phyloP scores from a whole-genome alignment of 2,113 vertebrate species.

The Felis chaus region DNA sequence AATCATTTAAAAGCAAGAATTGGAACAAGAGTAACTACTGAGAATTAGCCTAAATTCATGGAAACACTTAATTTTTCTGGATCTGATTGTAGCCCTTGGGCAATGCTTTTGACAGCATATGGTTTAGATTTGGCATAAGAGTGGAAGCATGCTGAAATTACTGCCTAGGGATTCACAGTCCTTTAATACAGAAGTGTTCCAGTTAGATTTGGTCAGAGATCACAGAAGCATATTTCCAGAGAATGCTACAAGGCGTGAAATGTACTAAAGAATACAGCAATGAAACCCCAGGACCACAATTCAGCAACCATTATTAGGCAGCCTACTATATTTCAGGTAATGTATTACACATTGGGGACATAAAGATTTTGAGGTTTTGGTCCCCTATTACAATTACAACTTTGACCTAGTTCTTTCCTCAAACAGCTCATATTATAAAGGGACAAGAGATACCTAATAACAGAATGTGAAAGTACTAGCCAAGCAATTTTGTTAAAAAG shows the following conservation, averaged over 20 bases:
- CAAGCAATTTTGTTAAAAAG: constrained; percentile 21
- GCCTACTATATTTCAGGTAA: constrained; percentile 34
- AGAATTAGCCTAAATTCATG: constrained; percentile 56
- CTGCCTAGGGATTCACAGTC: constrained; percentile 37
- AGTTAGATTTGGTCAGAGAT: constrained; percentile 58
- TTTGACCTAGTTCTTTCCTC: constrained; percentile 51
- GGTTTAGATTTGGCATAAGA: constrained; percentile 58
- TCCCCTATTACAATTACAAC: constrained; percentile 28
- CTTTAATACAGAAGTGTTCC: constrained; percentile 51
- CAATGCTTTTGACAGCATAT: constrained; percentile 44
- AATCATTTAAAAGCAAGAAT: neutral
- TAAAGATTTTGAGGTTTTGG: constrained; percentile 40
- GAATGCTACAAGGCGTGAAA: constrained; percentile 27
- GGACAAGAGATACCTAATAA: constrained; percentile 1
- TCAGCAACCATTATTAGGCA: constrained; percentile 21
- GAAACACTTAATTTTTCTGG: constrained; percentile 47
- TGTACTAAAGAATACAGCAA: neutral
- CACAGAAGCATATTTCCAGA: constrained; percentile 49
- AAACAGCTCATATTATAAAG: constrained; percentile 11
- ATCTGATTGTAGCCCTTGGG: constrained; percentile 29
- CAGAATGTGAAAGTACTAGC: neutral
- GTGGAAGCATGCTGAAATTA: constrained; percentile 44
- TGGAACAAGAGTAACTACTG: constrained; percentile 49
- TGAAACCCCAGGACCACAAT: neutral
- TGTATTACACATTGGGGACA: neutral